Evolutionary conservation across 2,888 invertebrate genomes (phyloP), one percentile per base, ranked within the genome.

Genomic region (Zeuzera pyrina): DNA sequence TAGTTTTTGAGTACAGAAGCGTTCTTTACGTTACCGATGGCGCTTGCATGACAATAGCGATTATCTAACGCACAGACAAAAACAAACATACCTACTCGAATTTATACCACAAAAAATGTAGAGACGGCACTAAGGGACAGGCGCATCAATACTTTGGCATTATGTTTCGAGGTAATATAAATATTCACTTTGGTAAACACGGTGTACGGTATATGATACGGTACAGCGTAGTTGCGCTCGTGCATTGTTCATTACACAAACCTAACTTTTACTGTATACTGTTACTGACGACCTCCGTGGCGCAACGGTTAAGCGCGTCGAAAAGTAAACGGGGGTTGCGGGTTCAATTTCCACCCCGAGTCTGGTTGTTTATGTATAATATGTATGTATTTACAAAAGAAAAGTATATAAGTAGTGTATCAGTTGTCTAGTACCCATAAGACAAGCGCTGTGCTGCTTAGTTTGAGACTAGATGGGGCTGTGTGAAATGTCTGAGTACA

Each of bases 51-150:
- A 74, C 74, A 74, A 72, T 70, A 45, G n/a, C 47, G 59, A 65
- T 72, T 67, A 76, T 66, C 67, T 62, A 40, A 57, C 46, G 47
- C 43, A 40, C 57, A 61, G 63, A 62, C 57, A 57, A 16, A 63
- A 63, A 69, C 58, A 74, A 74, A 74, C 55, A 47, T 63, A 52
- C 67, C 66, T 65, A 66, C 50, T 65, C 61, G 50, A 47, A 42
- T 43, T 41, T 6, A 8, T 19, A 19, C 8, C 47, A 41, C 54
- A 67, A 68, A 71, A 67, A 64, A 52, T 47, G 43, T 53, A 57
- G 57, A 49, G 5, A 19, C 54, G 53, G 52, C 53, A 47, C 55
- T 57, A 57, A 66, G 63, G 65, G 68, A 73, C 76, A 76, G 72
- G 69, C 65, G 63, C 68, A 63, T 69, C 63, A 60, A 57, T 57